Conservation (phyloP, 1,140 invertebrate species). For the Papilio machaon region DNA sequence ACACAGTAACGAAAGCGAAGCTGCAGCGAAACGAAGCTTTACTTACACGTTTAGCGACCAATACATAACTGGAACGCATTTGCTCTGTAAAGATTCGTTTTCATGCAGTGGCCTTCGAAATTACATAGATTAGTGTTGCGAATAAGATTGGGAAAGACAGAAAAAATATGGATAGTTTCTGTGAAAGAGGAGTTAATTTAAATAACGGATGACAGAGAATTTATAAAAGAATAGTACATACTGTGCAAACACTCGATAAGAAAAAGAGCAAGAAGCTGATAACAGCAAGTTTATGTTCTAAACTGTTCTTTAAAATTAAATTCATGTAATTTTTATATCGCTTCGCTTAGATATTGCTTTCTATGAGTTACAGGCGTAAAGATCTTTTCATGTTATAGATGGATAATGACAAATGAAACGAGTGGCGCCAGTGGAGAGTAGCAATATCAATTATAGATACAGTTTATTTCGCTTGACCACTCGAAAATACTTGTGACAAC, state of each 20-base stretch:
- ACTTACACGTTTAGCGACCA: not conserved
- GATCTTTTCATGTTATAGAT: not conserved
- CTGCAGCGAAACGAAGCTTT: not conserved
- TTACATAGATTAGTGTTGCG: too few species aligned
- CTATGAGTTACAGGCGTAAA: not conserved
- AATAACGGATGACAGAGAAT: too few species aligned
- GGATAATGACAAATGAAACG: conserved; percentile 22
- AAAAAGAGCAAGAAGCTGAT: too few species aligned
- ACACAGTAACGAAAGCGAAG: not conserved
- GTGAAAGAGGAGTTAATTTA: too few species aligned
- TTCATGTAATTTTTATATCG: not conserved
- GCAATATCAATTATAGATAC: conserved; percentile 21
- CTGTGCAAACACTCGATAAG: too few species aligned
- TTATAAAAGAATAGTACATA: too few species aligned
- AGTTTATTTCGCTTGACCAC: conserved; percentile 3
- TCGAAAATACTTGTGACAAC: not conserved
- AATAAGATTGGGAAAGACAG: too few species aligned
- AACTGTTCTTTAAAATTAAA: not conserved
- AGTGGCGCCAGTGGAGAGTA: conserved; percentile 11
- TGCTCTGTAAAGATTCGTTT: not conserved
- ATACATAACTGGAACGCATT: not conserved
- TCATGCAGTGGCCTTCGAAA: too few species aligned
- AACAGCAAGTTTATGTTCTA: not conserved
- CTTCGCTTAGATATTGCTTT: not conserved
- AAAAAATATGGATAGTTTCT: too few species aligned